Evolutionary conservation across 1,140 invertebrate species (phyloP), one percentile per base, ranked within the genome.

Genomic region (Maconellicoccus hirsutus): DNA sequence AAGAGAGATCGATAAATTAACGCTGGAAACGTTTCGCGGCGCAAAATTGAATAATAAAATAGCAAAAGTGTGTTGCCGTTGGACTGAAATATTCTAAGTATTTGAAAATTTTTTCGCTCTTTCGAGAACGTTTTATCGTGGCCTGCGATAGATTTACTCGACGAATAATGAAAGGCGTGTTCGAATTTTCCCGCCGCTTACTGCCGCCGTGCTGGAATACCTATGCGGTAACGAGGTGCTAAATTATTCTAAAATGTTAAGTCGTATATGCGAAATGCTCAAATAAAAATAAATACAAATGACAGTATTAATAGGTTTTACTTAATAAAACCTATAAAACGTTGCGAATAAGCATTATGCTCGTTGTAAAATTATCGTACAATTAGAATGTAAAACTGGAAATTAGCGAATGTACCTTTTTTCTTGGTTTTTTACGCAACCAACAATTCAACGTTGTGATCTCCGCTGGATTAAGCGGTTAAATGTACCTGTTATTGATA

Each of bases 331-430:
- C 42, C 42, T 16, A 52, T 52, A 52, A 52, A 52, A 52, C 42
- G 12, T 52, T 52, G 16, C n/a, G n/a, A 8, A 52, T 16, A 52
- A 14, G 42, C 42, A 52, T 52, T 52, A 52, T 52, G n/a, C 29
- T 33, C 29, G 16, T 52, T 52, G 42, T 52, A 52, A 52, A 52
- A 52, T 52, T 52, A 52, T 52, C n/a, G 42, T 52, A 52, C 42
- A 52, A 52, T 52, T 52, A 52, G 42, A 52, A 52, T 52, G 42
- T 52, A 52, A 52, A 52, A 52, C 42, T 52, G 42, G 42, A 52
- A 52, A 52, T 52, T 52, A 52, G 42, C 4, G 16, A 52, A 52
- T 52, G 42, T 52, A 16, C 42, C 3, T 52, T 52, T 52, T 52
- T 52, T 16, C 42, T 19, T 16, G 29, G 29, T 12, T 6, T 33